Evolutionary conservation across 2,888 invertebrate species (phyloP), one percentile per base, ranked within the genome.

Genomic region (Tryphoninae sp.): DNA sequence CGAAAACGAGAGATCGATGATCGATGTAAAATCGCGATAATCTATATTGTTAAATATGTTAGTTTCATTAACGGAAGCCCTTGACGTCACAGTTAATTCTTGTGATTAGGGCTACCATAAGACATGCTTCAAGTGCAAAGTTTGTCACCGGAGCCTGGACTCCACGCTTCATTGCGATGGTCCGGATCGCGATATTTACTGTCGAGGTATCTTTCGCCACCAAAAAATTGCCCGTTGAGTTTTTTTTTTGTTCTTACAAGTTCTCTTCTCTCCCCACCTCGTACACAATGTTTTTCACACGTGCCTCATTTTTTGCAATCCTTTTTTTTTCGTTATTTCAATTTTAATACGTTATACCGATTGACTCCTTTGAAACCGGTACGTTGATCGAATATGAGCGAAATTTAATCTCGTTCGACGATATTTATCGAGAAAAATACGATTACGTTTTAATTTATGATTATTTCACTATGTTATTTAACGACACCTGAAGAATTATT

Each of bases 161-260:
- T 97, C 97, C 87, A 95, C 96, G 92, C 95, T 95, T 94, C 96
- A 97, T 93, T 97, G 97, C 94, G 97, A 97, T 93, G 98, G 97
- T 90, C 97, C 98, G 91, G 97, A 98, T 93, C 95, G 94, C 93
- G 96, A 97, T 90, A 95, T 98, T 91, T 98, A 97, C 93, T 98
- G 98, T 94, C 95, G 96, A 96, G 96, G 97, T 97, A 96, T 86
- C 89, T 89, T 88, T 87, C 86, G 84, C 86, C 85, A 80, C 59
- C 69, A 79, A 82, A 78, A 78, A 78, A 78, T 58, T 82, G 83
- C 81, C 83, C 84, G 82, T 81, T 85, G 84, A 86, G 84, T 84
- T 86, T 84, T 84, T 82, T 84, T 84, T 78, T 19, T n/a, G n/a
- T n/a, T 79, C 67, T 77, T 69, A 74, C 68, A 78, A 72, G 6